Evolutionary conservation across 2,888 invertebrate genomes (phyloP).

Genomic region (Octodonta nipae): DNA sequence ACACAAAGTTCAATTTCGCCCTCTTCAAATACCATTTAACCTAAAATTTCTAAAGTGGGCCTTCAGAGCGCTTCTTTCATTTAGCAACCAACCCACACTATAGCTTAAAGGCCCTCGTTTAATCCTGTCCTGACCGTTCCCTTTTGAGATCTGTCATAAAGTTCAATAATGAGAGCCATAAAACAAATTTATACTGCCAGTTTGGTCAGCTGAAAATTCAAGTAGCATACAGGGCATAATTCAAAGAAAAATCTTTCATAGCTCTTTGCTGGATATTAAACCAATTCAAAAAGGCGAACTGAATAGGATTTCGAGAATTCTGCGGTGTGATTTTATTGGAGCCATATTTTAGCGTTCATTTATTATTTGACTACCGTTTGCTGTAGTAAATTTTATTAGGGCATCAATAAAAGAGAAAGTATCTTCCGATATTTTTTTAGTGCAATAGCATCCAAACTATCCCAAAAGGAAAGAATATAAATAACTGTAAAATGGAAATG

Average conservation of each 20-base stretch:
- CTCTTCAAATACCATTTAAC: too few relatives aligned
- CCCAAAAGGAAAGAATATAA: too few relatives aligned
- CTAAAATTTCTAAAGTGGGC: too few relatives aligned
- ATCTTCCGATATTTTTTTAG: too few relatives aligned
- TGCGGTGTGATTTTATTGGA: constrained; percentile 12
- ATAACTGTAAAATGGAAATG: too few relatives aligned
- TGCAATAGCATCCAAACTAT: too few relatives aligned
- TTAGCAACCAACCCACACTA: too few relatives aligned
- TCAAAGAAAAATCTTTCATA: constrained; percentile 11
- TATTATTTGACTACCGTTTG: constrained; percentile 9
- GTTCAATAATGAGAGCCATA: constrained; percentile 12
- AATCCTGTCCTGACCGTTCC: too few relatives aligned
- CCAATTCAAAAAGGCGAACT: constrained; percentile 6
- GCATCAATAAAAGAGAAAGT: constrained; percentile 11
- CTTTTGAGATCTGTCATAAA: constrained; percentile 9
- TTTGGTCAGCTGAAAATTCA: constrained; percentile 15
- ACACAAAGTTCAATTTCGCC: too few relatives aligned
- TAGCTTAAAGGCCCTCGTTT: too few relatives aligned
- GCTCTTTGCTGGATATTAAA: too few relatives aligned
- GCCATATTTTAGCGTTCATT: constrained; percentile 9
- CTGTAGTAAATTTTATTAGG: constrained; percentile 8
- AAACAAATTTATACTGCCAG: constrained; percentile 13
- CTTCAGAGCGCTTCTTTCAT: too few relatives aligned
- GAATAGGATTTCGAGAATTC: constrained; percentile 9
- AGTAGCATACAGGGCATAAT: constrained; percentile 11